Conservation (phyloP, 2,113 vertebrate species). For the Poeciliopsis retropinna region DNA sequence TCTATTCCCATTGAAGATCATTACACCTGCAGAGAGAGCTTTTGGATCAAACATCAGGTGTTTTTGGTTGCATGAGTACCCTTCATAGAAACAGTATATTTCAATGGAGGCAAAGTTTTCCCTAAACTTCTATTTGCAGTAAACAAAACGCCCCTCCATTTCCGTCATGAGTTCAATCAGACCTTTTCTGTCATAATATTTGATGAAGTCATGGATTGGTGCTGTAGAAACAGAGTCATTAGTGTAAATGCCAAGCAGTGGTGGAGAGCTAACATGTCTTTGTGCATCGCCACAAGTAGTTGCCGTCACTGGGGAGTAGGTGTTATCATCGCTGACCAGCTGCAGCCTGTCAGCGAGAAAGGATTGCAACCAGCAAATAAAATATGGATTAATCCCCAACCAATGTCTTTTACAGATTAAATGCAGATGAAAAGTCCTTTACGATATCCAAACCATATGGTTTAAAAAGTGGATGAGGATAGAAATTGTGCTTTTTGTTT, state of each 20-base stretch:
- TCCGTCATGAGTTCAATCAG: too few species aligned
- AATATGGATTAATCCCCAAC: background rate
- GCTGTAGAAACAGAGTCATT: background rate
- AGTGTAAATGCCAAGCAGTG: background rate
- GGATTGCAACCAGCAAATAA: background rate
- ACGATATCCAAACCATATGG: background rate
- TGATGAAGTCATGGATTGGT: too few species aligned
- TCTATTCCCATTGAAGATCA: background rate
- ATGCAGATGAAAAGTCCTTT: background rate
- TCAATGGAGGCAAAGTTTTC: too few species aligned
- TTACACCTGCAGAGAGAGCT: background rate
- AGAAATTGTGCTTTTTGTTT: background rate
- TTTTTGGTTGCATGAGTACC: background rate
- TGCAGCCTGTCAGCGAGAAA: background rate
- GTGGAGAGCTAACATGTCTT: background rate
- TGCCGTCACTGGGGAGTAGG: background rate
- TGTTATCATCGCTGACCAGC: background rate
- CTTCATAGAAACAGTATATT: background rate
- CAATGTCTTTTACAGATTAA: background rate
- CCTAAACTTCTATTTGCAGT: too few species aligned
- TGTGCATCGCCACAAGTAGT: background rate
- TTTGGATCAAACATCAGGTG: background rate
- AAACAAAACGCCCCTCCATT: too few species aligned
- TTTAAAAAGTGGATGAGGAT: background rate
- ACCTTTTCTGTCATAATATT: too few species aligned